Evolutionary conservation across 2,888 invertebrate genomes (phyloP).

Genomic region (Ditula angustiorana): DNA sequence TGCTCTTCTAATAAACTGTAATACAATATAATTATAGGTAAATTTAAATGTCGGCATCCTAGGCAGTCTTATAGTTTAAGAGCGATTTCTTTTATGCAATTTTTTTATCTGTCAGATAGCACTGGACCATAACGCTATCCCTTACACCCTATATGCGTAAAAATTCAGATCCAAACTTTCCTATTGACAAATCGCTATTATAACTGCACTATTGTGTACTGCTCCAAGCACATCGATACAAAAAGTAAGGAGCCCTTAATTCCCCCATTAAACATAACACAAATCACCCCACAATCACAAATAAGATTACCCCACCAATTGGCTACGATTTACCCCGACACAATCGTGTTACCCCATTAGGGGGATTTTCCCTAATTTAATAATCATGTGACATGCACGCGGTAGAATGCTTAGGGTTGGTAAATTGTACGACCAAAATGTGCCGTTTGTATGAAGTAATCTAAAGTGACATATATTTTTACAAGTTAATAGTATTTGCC

Average conservation of each 20-base stretch:
- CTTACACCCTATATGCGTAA: too few species aligned
- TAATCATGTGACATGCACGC: slow-evolving; percentile 42
- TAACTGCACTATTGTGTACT: too few species aligned
- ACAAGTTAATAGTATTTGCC: too few species aligned
- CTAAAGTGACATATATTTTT: background rate
- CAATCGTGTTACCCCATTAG: slow-evolving; percentile 38
- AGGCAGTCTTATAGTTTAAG: too few species aligned
- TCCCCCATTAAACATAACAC: slow-evolving; percentile 13
- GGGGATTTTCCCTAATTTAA: slow-evolving; percentile 45
- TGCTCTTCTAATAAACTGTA: too few species aligned
- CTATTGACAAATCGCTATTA: slow-evolving; percentile 1
- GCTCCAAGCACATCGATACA: slow-evolving; percentile 5
- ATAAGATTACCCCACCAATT: slow-evolving; percentile 37
- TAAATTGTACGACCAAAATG: slow-evolving; percentile 2
- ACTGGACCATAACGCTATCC: too few species aligned
- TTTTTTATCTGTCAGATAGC: too few species aligned
- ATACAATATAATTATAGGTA: too few species aligned
- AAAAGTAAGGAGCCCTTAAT: background rate
- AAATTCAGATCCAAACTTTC: background rate
- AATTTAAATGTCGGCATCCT: too few species aligned
- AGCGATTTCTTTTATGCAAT: too few species aligned
- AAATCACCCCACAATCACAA: slow-evolving; percentile 41
- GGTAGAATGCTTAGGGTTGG: slow-evolving; percentile 13
- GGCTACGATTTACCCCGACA: slow-evolving; percentile 37
- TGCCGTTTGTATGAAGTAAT: background rate